Evolutionary conservation across 2,888 invertebrate genomes (phyloP).

Genomic region (Synanthedon myopaeformis): DNA sequence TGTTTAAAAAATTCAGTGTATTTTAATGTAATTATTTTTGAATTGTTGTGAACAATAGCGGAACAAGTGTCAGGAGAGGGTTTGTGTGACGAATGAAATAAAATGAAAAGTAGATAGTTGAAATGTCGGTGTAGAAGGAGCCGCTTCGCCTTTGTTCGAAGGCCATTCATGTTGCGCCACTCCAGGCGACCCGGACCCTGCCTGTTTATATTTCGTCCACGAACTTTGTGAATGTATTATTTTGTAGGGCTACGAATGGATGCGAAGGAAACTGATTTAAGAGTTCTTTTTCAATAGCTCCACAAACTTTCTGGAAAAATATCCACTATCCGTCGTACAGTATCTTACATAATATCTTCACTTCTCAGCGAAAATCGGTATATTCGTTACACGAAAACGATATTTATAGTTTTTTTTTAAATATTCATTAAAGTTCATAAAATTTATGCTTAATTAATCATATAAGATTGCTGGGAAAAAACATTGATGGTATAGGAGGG

Average conservation of each 20-base stretch:
- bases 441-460: no score
- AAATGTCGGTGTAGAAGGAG: constrained; percentile 33
- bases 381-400: no score
- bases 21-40: constrained; percentile 8
- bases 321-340: constrained; percentile 3
- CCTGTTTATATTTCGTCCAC: constrained; percentile 63
- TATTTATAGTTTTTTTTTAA: no score
- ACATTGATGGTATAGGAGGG: no score
- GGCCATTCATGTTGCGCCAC: constrained; percentile 43
- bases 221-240: constrained; percentile 63
- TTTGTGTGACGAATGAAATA: constrained; percentile 19
- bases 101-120: constrained; percentile 22
- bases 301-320: constrained; percentile 36
- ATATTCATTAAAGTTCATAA: no score
- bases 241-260: constrained; percentile 43
- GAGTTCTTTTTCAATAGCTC: constrained; percentile 45
- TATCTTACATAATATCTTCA: no score
- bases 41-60: constrained; percentile 6
- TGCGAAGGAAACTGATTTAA: constrained; percentile 56
- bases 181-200: constrained; percentile 37
- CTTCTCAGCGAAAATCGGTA: no score
- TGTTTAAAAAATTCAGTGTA: constrained; percentile 1
- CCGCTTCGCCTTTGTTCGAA: constrained; percentile 41
- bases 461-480: no score
- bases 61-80: constrained; percentile 7